Base-by-base conservation (phyloP, 64 coral and sea anemone species). In the Montipora cactus region DNA sequence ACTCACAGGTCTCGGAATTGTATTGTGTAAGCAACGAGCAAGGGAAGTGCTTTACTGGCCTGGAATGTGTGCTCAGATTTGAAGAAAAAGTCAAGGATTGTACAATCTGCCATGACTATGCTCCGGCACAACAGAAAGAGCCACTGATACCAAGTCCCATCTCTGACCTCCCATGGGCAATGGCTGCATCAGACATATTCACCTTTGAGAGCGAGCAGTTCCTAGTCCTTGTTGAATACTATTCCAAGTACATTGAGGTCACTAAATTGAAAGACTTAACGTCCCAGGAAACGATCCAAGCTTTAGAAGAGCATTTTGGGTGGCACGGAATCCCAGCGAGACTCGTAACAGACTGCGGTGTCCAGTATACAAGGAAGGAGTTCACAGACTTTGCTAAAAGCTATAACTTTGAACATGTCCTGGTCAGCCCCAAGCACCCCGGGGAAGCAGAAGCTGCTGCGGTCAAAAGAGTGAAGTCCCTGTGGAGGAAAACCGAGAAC, bases 11-110 rank as follows among this genome's bases (percentile, higher is more conserved):
- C n/a, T n/a, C n/a, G n/a, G n/a, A n/a, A n/a, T n/a, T n/a, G n/a
- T n/a, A n/a, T n/a, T n/a, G 67, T 93, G 53, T 11, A 93, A 93
- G 67, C 84, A 93, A 81, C 74, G 84, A 71, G 92, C 83, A 16
- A 88, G 92, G 18, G 80, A 92, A 58, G 49, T 20, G 2, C 48
- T 88, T 11, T 70, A 91, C 64, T 91, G 89, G 89, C 89, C 89
- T 5, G 59, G 75, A 4, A 80, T 80, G 77, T 80, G 88, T 47
- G 74, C 88, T 11, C 75, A 90, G 62, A 72, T 91, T 37, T 23
- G 59, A 91, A 70, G 76, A 79, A 3, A 91, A 91, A 69, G 78
- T 91, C 7, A 80, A 80, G 4, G 78, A 91, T 62, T 91, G 89
- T 46, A 61, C 22, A 52, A 16, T 87, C 1, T 93, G 84, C 19